phyloP scores from a whole-genome alignment of 2,797 vertebrate genomes.

The Echeneis naucrates region DNA sequence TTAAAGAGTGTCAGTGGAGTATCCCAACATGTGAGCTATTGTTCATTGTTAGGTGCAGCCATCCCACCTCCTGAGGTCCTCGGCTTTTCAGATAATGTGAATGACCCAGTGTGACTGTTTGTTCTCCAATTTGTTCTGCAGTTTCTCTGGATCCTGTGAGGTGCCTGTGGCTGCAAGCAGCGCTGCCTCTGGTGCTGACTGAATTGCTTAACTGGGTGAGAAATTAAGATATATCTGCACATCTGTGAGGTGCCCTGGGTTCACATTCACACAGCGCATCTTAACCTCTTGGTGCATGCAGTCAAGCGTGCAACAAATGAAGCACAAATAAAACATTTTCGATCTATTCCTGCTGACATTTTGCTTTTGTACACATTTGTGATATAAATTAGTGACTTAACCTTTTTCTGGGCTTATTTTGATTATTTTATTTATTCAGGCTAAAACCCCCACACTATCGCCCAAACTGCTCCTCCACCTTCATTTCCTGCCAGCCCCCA shows the following conservation, averaged over 20 bases:
- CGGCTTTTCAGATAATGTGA: conserved; percentile 66
- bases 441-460: conserved; percentile 54
- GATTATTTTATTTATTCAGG: conserved; percentile 65
- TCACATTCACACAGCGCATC: conserved; percentile 52
- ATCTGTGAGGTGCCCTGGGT: conserved; percentile 70
- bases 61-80: conserved; percentile 61
- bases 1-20: conserved; percentile 61
- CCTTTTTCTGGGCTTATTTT: conserved; percentile 35
- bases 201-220: conserved; percentile 75
- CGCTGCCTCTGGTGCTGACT: conserved; percentile 53
- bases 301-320: conserved; percentile 17
- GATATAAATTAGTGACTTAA: conserved; percentile 10
- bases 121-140: conserved; percentile 85
- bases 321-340: conserved; percentile 8
- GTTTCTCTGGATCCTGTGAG: conserved; percentile 73
- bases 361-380: not conserved
- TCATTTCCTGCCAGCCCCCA: conserved; percentile 80
- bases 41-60: conserved; percentile 60
- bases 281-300: conserved; percentile 37
- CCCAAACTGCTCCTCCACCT: conserved; percentile 75
- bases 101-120: conserved; percentile 82
- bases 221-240: conserved; percentile 85
- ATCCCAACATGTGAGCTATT: conserved; percentile 68
- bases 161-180: conserved; percentile 70
- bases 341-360: conserved; percentile 8